These are phyloP conservation scores for Nycteola revayana DNA, from an alignment of 2,888 invertebrate species.

Conservation along the genomic window DNA sequence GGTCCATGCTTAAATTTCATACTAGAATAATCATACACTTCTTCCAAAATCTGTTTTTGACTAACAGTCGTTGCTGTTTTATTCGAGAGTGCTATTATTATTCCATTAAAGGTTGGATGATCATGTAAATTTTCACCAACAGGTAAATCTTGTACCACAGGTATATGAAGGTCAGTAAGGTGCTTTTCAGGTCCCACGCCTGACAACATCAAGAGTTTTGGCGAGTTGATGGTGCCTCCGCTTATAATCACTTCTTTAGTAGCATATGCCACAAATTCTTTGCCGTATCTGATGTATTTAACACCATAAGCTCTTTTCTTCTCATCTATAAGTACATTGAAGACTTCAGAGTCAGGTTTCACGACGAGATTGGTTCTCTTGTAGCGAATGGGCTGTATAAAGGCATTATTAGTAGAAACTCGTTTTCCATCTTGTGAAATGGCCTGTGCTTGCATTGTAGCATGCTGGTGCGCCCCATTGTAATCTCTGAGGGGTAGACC, in stretches of 20 bases:
- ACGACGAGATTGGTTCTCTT: conserved; percentile 72
- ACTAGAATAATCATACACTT: conserved; percentile 60
- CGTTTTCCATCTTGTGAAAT: conserved; percentile 78
- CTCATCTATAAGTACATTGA: conserved; percentile 77
- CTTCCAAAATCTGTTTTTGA: conserved; percentile 54
- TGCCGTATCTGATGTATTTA: conserved; percentile 37
- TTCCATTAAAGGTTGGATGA: conserved; percentile 64
- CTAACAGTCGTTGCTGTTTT: conserved; percentile 65
- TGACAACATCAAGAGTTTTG: conserved; percentile 61
- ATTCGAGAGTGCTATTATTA: conserved; percentile 77
- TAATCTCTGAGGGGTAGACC: conserved; percentile 79
- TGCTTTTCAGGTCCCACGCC: conserved; percentile 57
- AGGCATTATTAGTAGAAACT: conserved; percentile 83
- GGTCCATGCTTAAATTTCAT: conserved; percentile 73
- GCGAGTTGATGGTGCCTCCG: conserved; percentile 54
- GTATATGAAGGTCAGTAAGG: conserved; percentile 42
- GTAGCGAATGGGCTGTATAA: conserved; percentile 82
- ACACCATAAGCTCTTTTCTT: conserved; percentile 50
- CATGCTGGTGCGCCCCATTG: conserved; percentile 76
- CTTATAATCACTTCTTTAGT: conserved; percentile 61
- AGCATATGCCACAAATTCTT: conserved; percentile 41
- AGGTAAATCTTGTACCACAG: conserved; percentile 48
- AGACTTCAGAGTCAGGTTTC: conserved; percentile 72
- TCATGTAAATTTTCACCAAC: conserved; percentile 68
- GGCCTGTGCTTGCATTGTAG: conserved; percentile 81